Base-by-base conservation (phyloP, 2,113 vertebrate species). In the Notarius quadriscutis region DNA sequence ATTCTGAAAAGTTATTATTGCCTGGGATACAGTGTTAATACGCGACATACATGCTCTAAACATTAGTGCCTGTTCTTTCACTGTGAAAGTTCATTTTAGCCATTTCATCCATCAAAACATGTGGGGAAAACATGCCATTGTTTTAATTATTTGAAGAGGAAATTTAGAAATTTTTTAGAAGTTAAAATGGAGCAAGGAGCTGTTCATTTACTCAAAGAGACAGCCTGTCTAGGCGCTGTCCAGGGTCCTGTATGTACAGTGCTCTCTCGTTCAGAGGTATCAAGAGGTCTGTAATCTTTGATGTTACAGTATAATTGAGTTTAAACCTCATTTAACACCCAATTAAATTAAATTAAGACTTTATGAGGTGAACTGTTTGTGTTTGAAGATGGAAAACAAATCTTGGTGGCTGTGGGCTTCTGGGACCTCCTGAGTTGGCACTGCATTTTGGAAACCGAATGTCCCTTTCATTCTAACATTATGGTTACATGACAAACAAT, bases 211-310 rank as follows among this genome's bases (percentile, higher is more conserved):
- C 7, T 65, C 11, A 34, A 85, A 27, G 3, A 0, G 8, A 14
- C 1, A 10, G 51, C 1, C 9, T 77, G 60, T 27, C 77, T 41
- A 41, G 41, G 41, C 41, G 86, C 86, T 87, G 86, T 87, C 81
- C 81, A 77, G 8, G 86, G 86, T 83, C 34, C 86, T 87, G 86
- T 11, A 65, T 55, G 10, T 11, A 41, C 30, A 60, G 18, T 77
- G 3, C 12, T 75, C 20, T 60, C 7, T 57, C 7, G 51, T 41
- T 69, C 51, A 72, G 14, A 57, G 14, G 12, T 53, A 53, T 55
- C n/a, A 79, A 2, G 7, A 27, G n/a, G n/a, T 80, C n/a, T 57
- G 5, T 55, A 57, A 14, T 25, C 9, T 78, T 30, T 4, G 7
- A 7, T 18, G 53, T 30, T 30, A 27, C 53, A 80, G 53, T 34